Percentiles rank a stretch among this genome's conserved stretches.
phyloP scores from a whole-genome alignment of 2,888 invertebrate genomes.

The Beris morrisii region DNA sequence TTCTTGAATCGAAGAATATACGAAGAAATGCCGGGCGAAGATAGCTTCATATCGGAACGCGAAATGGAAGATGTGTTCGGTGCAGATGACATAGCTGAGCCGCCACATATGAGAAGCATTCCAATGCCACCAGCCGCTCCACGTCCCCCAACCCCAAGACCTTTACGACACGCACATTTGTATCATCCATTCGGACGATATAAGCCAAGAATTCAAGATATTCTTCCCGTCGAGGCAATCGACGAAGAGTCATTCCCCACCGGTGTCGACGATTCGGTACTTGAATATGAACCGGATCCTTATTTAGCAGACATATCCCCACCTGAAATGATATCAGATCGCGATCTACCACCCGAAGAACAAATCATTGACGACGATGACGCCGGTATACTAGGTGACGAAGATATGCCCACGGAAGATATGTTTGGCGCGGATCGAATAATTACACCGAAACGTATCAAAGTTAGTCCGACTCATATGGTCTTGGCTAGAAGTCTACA shows the following conservation, averaged over 20 bases:
- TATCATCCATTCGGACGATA: background rate
- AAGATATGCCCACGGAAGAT: slow-evolving; percentile 1
- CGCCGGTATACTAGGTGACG: background rate
- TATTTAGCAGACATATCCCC: background rate
- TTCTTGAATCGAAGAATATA: slow-evolving; percentile 26
- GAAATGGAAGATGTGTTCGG: slow-evolving; percentile 6
- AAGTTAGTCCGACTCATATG: slow-evolving; percentile 1
- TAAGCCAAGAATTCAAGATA: background rate
- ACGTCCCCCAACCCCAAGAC: background rate
- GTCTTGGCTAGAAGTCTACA: slow-evolving; percentile 20
- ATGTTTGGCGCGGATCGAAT: slow-evolving; percentile 10
- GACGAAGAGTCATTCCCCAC: slow-evolving; percentile 17
- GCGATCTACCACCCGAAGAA: background rate
- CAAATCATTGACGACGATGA: background rate
- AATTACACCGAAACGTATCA: background rate
- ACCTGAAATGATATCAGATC: slow-evolving; percentile 5
- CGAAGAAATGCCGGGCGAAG: slow-evolving; percentile 4
- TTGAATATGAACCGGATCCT: slow-evolving; percentile 1
- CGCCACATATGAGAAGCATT: background rate
- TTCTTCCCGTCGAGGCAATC: slow-evolving; percentile 7
- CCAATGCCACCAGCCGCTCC: slow-evolving; percentile 13
- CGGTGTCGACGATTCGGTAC: background rate
- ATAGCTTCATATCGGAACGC: background rate
- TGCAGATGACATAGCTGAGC: background rate
- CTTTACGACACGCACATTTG: background rate